phyloP scores from a whole-genome alignment of 2,797 vertebrate species.

The Rhadinocentrus ornatus region DNA sequence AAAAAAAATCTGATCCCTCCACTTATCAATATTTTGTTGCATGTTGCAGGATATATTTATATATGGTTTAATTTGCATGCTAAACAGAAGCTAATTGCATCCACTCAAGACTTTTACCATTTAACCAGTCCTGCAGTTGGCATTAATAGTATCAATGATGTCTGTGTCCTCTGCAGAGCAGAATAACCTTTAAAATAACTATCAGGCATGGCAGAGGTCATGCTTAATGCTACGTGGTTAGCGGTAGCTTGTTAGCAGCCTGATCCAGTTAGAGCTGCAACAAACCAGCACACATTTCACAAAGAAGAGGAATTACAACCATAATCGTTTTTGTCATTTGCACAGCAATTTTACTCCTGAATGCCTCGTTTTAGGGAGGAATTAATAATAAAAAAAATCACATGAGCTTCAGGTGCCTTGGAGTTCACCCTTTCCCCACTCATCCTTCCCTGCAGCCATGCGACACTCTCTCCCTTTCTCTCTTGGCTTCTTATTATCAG shows the following conservation, averaged over 20 bases:
- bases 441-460: constrained; percentile 81
- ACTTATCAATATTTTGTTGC: too few relatives aligned
- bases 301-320: constrained; percentile 87
- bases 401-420: constrained; percentile 93
- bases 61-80: background rate
- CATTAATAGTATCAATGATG: constrained; percentile 17
- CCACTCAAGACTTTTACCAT: background rate
- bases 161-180: constrained; percentile 27
- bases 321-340: constrained; percentile 98
- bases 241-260: constrained; percentile 83
- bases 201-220: constrained; percentile 70
- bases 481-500: constrained; percentile 96
- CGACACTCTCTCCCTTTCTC: constrained; percentile 66
- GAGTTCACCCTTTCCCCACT: constrained; percentile 81
- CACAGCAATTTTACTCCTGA: constrained; percentile 97
- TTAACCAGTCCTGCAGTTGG: background rate
- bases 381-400: constrained; percentile 87
- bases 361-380: constrained; percentile 96
- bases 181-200: constrained; percentile 59
- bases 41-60: background rate
- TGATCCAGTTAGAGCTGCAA: constrained; percentile 85
- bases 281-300: constrained; percentile 84
- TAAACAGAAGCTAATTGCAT: background rate
- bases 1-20: background rate
- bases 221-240: constrained; percentile 70